Base-by-base conservation (phyloP, 1,140 invertebrate genomes). In the Atta texana region DNA sequence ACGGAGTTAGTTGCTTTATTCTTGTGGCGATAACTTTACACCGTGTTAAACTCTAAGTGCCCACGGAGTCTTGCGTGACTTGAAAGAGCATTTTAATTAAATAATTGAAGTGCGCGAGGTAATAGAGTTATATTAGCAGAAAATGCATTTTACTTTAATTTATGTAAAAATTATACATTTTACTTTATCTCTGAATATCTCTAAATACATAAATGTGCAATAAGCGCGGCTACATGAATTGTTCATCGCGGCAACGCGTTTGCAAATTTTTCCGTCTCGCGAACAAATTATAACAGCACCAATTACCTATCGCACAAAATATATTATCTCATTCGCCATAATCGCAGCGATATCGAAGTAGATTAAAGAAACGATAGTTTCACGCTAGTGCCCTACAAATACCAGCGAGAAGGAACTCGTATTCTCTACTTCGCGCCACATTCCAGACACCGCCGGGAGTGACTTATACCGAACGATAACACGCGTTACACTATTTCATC, bases 341-440 rank as follows among this genome's bases (percentile, higher is more conserved):
- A 81, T 81, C 78, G 66, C 51, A 49, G 16, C 53, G 53, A 59
- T 59, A 72, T 82, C 66, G 53, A 8, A 53, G 55, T 24, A 44
- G 80, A 82, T 82, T 31, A n/a, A 82, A 49, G 57, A 18, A 82
- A 74, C 68, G 80, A 82, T 82, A 82, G 80, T 49, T 31, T 34
- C 55, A 82, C 39, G 80, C 80, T 82, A 49, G 80, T 82, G 80
- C 80, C 80, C 80, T 82, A 82, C 80, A 82, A 82, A 82, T 82
- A 82, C 68, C 80, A 55, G 18, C 24, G 66, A 72, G 68, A 61
- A 82, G 80, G 68, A 74, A 71, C 69, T 72, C 68, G 68, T 82
- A 82, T 82, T 21, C 66, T 82, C 53, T 53, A 49, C 34, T 31
- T 53, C 34, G 24, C 12, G 16, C 66, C 66, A 16, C 80, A 82